Evolutionary conservation across 2,888 invertebrate species (phyloP), one percentile per base, ranked within the genome.

Genomic region (Minunthozetes semirufus): DNA sequence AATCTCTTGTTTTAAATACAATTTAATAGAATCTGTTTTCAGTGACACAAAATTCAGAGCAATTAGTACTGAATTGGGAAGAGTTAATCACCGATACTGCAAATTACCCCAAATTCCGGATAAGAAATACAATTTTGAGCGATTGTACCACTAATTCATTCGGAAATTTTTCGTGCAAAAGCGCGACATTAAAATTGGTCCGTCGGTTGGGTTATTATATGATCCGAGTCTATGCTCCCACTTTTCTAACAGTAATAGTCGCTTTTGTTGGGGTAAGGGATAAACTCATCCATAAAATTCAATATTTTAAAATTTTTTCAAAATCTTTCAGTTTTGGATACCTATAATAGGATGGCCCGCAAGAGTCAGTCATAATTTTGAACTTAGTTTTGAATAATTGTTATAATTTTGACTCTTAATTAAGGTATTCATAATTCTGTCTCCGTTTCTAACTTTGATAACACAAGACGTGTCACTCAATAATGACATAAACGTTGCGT

Each of bases 141-240:
- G n/a, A 42, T 19, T 76, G 76, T 48, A 4, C 17, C 5, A 33
- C 4, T 11, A n/a, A 3, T 33, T 33, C 33, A 29, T 42, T n/a
- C 50, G 29, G 63, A 13, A 19, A 61, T 15, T 76, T 59, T 68
- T 38, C 76, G 0, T 76, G 77, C 42, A 15, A 76, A 19, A 38
- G 63, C 11, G 77, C 53, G 17, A 68, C 59, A 1, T 19, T 77
- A 0, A 68, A 74, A 19, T 17, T 77, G 19, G 68, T 74, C 22
- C 61, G 77, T 11, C 50, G 74, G n/a, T 22, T 76, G 5, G 46
- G 72, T 22, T 77, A 77, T 29, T 77, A 76, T 72, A 29, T 76
- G 1, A 74, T 77, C 19, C 33, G 75, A 15, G 71, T 71, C 19
- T 77, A 77, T 46, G 59, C 29, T 4, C 76, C 76, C n/a, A 74